These are phyloP conservation scores for Charina bottae DNA, from an alignment of 2,113 vertebrate species.

Conservation along the genomic window DNA sequence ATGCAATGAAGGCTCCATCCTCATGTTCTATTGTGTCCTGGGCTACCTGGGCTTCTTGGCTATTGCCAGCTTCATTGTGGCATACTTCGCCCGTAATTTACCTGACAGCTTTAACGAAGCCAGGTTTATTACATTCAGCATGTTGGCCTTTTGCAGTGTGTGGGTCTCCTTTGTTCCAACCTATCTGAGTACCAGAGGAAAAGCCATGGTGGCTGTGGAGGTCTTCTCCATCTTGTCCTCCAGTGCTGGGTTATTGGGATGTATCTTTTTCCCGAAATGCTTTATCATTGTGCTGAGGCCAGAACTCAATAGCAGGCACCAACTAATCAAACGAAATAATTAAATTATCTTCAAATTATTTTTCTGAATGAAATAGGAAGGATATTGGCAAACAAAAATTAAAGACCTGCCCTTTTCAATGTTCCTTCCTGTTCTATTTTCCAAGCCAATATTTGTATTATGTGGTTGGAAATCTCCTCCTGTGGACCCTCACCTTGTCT, in stretches of 20 bases:
- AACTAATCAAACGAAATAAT: neutral
- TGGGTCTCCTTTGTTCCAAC: neutral
- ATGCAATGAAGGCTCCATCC: neutral
- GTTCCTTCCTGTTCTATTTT: too few species aligned
- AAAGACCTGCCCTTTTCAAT: too few species aligned
- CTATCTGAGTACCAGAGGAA: neutral
- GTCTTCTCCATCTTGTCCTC: neutral
- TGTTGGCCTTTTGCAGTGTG: neutral
- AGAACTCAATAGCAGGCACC: neutral
- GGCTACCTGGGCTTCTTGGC: neutral
- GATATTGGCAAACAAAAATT: too few species aligned
- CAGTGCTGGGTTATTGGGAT: neutral
- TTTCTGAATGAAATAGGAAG: too few species aligned
- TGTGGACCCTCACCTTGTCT: too few species aligned
- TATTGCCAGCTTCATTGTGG: neutral
- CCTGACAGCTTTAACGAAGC: neutral
- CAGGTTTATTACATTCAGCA: neutral
- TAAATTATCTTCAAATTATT: neutral
- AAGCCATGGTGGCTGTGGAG: neutral
- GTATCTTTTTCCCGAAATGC: neutral
- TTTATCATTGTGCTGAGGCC: neutral
- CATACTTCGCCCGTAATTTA: neutral
- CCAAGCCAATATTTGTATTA: too few species aligned
- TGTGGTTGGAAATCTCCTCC: too few species aligned
- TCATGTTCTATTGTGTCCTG: neutral